These are phyloP conservation scores for Leptocoma aspasia DNA, from an alignment of 2,113 vertebrate species.

Conservation along the genomic window DNA sequence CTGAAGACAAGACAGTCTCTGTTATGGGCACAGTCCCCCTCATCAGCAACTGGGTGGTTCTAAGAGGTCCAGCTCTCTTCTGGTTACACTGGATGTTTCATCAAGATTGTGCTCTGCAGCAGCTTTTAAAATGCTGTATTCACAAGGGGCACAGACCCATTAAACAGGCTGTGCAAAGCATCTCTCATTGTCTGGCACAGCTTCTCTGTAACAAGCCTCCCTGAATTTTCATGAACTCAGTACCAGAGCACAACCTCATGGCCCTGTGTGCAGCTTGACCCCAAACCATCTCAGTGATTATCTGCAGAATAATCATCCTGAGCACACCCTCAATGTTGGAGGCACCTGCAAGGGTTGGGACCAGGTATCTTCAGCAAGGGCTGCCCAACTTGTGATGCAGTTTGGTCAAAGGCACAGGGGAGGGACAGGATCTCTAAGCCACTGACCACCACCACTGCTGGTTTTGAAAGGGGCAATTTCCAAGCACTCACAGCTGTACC, in stretches of 20 bases:
- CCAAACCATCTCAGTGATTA: not conserved
- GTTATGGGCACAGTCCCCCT: not conserved
- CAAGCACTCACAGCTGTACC: not conserved
- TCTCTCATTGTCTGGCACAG: not conserved
- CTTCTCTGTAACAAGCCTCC: not conserved
- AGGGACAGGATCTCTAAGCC: not conserved
- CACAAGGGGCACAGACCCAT: not conserved
- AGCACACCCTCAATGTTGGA: fast-evolving
- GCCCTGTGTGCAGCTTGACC: not conserved
- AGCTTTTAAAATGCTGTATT: not conserved
- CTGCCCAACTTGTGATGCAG: not conserved
- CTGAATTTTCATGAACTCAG: not conserved
- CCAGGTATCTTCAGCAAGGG: not conserved
- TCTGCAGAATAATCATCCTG: not conserved
- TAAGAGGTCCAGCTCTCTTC: not conserved
- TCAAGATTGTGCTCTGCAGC: not conserved
- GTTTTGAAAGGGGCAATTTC: not conserved
- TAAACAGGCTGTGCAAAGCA: not conserved
- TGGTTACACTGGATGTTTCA: not conserved
- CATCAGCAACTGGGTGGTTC: not conserved
- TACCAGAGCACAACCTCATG: not conserved
- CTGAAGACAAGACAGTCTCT: not conserved
- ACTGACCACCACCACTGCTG: not conserved
- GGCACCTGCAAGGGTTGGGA: not conserved
- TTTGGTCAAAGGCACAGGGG: not conserved